Evolutionary conservation across 2,113 vertebrate genomes (phyloP), one percentile per base, ranked within the genome.

Genomic region (Cathartes aura): DNA sequence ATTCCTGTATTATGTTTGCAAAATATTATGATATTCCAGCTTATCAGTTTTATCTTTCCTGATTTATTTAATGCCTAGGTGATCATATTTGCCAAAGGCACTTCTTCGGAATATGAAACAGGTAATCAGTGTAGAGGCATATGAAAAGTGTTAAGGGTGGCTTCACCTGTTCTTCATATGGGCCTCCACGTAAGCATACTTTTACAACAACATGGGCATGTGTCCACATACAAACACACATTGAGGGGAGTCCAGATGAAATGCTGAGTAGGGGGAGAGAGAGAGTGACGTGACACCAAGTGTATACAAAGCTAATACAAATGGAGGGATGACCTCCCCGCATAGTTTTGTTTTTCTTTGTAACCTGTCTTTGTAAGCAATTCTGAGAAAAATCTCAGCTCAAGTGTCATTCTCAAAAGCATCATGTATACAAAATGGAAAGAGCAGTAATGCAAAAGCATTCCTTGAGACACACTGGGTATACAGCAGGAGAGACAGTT

Each of bases 201-300:
- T 62, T 27, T 34, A 38, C 8, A 89, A 29, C 9, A 50, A 8
- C 27, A 9, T 0, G 1, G 22, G 9, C n/a, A 34, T 2, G 1
- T 12, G 4, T 24, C 40, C 22, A 18, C 22, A 12, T 40, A 43
- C 18, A 63, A 85, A 47, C 17, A 70, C 21, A 60, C 2, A 0
- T 0, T 19, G 12, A 63, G 22, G 6, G 9, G 20, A 3, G 22
- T n/a, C 26, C 17, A 63, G 30, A 47, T 11, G 7, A 81, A 75
- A 58, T 34, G 6, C 18, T 53, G 19, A 80, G 34, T 22, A 62
- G 17, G 2, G 3, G 4, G 38, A 8, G 6, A 32, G 29, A 52
- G 53, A 76, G 42, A 17, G 15, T 15, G 43, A 56, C 11, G 1
- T 21, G 8, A 52, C 45, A 59, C 27, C 34, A 22, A 45, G n/a